A percentile compares a stretch with the other conserved stretches of the same genome.
Evolutionary conservation across 2,888 invertebrate species (phyloP).

Genomic region (Odontocerum albicorne): DNA sequence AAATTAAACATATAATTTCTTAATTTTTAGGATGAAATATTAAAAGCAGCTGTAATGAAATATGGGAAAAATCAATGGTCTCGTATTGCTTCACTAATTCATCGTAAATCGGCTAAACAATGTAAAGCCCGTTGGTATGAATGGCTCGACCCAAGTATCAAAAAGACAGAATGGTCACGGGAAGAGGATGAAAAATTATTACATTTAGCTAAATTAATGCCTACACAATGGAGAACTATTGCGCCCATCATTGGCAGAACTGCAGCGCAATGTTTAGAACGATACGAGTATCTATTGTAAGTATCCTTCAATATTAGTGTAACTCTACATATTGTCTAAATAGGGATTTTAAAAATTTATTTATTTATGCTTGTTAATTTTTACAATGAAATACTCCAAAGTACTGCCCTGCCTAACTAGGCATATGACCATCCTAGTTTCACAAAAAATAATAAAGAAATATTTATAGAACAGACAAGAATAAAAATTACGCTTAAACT

Average conservation of each 20-base stretch:
- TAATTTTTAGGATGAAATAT: slow-evolving; percentile 90
- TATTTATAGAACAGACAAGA: too few relatives aligned
- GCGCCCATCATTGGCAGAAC: slow-evolving; percentile 99
- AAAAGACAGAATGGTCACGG: slow-evolving; percentile 99
- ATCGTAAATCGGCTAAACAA: slow-evolving; percentile 98
- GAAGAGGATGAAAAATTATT: slow-evolving; percentile 98
- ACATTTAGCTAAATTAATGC: slow-evolving; percentile 98
- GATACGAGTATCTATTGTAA: slow-evolving; percentile 94
- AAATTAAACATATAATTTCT: background rate
- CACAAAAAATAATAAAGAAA: too few relatives aligned
- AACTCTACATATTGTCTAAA: too few relatives aligned
- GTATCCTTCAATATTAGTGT: too few relatives aligned
- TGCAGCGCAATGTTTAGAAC: slow-evolving; percentile 96
- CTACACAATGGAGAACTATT: slow-evolving; percentile 99
- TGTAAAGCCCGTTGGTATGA: slow-evolving; percentile 99
- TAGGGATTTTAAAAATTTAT: too few relatives aligned
- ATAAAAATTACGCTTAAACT: too few relatives aligned
- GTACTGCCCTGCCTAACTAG: too few relatives aligned
- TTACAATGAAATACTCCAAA: too few relatives aligned
- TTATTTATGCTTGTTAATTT: too few relatives aligned
- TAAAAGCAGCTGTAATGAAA: slow-evolving; percentile 99
- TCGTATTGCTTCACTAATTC: slow-evolving; percentile 95
- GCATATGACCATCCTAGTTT: too few relatives aligned
- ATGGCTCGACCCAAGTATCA: slow-evolving; percentile 99
- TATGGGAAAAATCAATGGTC: slow-evolving; percentile 99